A percentile compares a stretch with the other conserved stretches of the same genome.
These are phyloP conservation scores for Cerceris rybyensis DNA, from an alignment of 2,888 invertebrate species.

Conservation along the genomic window DNA sequence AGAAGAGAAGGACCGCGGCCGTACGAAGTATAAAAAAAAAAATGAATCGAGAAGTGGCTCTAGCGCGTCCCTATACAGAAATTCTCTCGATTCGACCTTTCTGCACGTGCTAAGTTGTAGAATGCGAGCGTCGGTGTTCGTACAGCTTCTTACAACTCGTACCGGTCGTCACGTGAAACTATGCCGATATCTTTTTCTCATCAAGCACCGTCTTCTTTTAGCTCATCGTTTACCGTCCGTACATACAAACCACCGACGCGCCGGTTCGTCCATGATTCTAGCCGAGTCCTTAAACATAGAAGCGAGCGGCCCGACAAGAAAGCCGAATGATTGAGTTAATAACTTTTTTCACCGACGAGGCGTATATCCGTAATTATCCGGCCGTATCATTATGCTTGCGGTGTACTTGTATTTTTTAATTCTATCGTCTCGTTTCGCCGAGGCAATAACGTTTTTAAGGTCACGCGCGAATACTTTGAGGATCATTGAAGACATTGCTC, in stretches of 20 bases:
- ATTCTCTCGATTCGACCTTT: constrained; percentile 12
- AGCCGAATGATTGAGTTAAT: constrained; percentile 16
- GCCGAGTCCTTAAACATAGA: constrained; percentile 4
- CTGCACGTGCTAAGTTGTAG: constrained; percentile 22
- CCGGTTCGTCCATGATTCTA: constrained; percentile 2
- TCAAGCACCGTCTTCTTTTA: constrained; percentile 9
- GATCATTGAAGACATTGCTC: too few relatives aligned
- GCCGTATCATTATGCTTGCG: neutral
- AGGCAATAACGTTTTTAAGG: too few relatives aligned
- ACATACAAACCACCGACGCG: neutral
- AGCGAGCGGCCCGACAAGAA: neutral
- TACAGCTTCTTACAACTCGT: constrained; percentile 10
- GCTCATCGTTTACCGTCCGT: neutral
- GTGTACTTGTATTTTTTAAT: neutral
- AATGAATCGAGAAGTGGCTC: neutral
- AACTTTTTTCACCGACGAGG: constrained; percentile 5
- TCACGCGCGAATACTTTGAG: too few relatives aligned
- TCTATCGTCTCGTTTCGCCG: neutral
- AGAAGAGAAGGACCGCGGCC: neutral
- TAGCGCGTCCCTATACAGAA: constrained; percentile 21
- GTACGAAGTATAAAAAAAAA: neutral
- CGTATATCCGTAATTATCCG: neutral
- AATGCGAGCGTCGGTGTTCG: constrained; percentile 19
- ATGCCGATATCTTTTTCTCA: constrained; percentile 40
- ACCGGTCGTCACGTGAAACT: constrained; percentile 45